Evolutionary conservation across 1,140 invertebrate species (phyloP).

Genomic region (Pseudomyrmex pallidus): DNA sequence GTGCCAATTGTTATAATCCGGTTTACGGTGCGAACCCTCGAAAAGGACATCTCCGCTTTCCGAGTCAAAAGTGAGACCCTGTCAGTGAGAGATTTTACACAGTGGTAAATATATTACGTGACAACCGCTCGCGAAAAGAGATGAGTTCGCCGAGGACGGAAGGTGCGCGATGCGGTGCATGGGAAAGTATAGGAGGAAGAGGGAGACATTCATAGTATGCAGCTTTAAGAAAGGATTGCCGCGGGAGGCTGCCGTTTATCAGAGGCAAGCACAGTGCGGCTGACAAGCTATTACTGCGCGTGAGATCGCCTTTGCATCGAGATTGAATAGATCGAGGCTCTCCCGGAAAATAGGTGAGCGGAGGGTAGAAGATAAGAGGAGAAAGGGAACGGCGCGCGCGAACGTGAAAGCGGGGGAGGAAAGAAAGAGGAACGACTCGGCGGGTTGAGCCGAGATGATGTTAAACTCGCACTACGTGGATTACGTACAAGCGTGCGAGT

Average conservation of each 20-base stretch:
- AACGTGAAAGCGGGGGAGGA: not conserved
- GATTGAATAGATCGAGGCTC: conserved; percentile 75
- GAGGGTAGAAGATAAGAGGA: conserved; percentile 9
- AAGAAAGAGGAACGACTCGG: conserved; percentile 53
- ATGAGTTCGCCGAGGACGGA: conserved; percentile 1
- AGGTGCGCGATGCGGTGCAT: not conserved
- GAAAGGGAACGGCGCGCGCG: not conserved
- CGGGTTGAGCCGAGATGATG: conserved; percentile 40
- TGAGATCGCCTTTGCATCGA: conserved; percentile 78
- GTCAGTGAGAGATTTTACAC: conserved; percentile 50
- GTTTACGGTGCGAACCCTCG: not conserved
- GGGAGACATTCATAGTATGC: conserved; percentile 46
- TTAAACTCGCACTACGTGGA: conserved; percentile 59
- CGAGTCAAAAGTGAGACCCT: not conserved
- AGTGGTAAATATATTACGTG: conserved; percentile 65
- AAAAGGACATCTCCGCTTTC: not conserved
- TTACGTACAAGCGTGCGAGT: conserved; percentile 50
- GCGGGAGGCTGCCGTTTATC: conserved; percentile 76
- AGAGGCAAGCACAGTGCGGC: conserved; percentile 70
- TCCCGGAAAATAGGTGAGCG: conserved; percentile 72
- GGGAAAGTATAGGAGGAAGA: not conserved
- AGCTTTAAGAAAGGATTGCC: conserved; percentile 73
- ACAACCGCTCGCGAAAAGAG: conserved; percentile 35
- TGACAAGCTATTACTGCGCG: conserved; percentile 77
- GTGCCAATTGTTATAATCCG: conserved; percentile 7